phyloP scores from a whole-genome alignment of 2,797 vertebrate species.

The Macrochelys suwanniensis region DNA sequence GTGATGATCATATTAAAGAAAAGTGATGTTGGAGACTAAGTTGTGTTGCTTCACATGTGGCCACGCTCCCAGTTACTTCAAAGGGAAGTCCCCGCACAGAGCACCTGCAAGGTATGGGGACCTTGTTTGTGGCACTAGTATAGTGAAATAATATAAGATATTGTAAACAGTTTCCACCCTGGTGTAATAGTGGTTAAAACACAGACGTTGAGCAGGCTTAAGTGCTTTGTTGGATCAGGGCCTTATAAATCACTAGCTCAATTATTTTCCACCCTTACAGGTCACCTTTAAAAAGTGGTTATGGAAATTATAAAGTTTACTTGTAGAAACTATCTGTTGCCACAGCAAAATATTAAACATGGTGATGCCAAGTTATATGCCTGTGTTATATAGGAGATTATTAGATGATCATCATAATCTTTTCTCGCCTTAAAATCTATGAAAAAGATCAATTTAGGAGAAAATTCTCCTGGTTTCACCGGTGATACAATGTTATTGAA shows the following conservation, averaged over 20 bases:
- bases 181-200: not conserved
- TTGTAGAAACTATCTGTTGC: not conserved
- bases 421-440: not conserved
- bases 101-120: not conserved
- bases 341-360: not conserved
- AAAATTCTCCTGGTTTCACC: not conserved
- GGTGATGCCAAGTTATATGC: not conserved
- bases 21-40: not conserved
- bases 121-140: not conserved
- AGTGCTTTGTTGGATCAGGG: not conserved
- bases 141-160: rapidly evolving
- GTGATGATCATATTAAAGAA: not conserved
- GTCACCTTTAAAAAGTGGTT: not conserved
- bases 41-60: not conserved
- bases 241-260: not conserved
- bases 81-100: not conserved
- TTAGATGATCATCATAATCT: not conserved
- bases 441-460: not conserved
- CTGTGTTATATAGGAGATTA: not conserved
- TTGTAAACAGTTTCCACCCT: not conserved
- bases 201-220: not conserved
- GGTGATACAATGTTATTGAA: not conserved
- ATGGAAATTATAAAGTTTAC: not conserved
- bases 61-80: not conserved
- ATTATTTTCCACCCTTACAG: not conserved